Evolutionary conservation across 2,113 vertebrate genomes (phyloP), one percentile per base, ranked within the genome.

Genomic region (Seriola rivoliana): DNA sequence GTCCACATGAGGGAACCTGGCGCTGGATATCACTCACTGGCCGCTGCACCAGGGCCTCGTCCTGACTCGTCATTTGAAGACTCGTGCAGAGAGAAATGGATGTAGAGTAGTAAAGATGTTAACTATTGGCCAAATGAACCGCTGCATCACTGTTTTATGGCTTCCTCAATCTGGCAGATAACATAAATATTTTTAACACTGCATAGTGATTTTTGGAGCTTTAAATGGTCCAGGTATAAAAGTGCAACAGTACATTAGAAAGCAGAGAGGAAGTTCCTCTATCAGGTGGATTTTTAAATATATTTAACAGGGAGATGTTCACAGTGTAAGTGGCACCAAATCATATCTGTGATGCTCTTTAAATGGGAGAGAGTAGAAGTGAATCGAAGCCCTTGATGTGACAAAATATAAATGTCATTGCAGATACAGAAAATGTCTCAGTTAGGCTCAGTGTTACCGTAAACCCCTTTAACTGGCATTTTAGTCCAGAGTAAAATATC

Each of bases 111-210:
- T 89, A 85, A 90, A 91, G 75, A 90, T 79, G 79, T 88, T 87
- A 89, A 91, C 81, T 84, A 71, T 69, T 52, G 82, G 69, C 81
- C 85, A 81, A 92, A 93, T 88, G 72, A 89, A 84, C 54, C 87
- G 59, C 81, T 85, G 79, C 82, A 66, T 88, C 80, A 81, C 66
- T 32, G 67, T 48, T 91, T 90, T 88, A 93, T 63, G 70, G 77
- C 77, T 68, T 80, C 52, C 54, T 40, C 76, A 89, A 63, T 78
- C 78, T 75, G 78, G 69, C 59, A 76, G 75, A 90, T n/a, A 62
- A 69, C 78, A 85, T 88, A 68, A 91, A 81, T 75, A 91, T 60
- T 76, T 78, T 77, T 62, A 85, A 87, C 66, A 59, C 70, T 50
- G 67, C 75, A 57, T 1, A 78, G 86, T 19, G n/a, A 66, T 70